Conservation (phyloP, 1,140 invertebrate genomes). For the Periplaneta americana region DNA sequence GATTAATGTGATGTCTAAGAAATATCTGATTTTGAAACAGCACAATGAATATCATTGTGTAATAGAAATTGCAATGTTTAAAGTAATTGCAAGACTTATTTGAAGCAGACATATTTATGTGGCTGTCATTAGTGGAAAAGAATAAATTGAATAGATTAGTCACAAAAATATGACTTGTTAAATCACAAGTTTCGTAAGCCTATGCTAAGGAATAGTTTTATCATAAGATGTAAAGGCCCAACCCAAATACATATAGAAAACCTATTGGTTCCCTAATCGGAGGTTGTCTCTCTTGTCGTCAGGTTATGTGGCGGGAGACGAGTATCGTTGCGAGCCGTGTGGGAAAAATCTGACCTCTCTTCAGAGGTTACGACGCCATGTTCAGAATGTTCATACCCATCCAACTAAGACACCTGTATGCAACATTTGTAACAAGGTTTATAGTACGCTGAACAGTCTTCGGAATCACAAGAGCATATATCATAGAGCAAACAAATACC, state of each 20-base stretch:
- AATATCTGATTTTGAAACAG: too few species aligned
- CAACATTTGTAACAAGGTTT: constrained; percentile 82
- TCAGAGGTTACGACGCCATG: constrained; percentile 77
- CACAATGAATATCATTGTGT: too few species aligned
- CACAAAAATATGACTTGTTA: not conserved
- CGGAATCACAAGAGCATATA: constrained; percentile 87
- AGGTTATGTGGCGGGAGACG: constrained; percentile 40
- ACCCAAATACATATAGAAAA: not conserved
- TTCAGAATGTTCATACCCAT: constrained; percentile 81
- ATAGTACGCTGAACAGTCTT: constrained; percentile 80
- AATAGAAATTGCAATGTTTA: not conserved
- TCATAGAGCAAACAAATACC: constrained; percentile 40
- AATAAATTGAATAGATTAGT: not conserved
- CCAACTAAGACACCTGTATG: constrained; percentile 79
- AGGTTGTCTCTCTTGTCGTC: constrained; percentile 18
- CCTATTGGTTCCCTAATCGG: constrained; percentile 11
- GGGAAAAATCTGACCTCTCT: constrained; percentile 80
- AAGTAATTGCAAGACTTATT: not conserved
- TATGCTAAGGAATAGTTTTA: too few species aligned
- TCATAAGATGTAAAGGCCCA: not conserved
- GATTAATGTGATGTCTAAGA: too few species aligned
- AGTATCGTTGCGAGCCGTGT: constrained; percentile 61
- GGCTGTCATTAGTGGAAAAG: not conserved
- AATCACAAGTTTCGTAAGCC: too few species aligned
- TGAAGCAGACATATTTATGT: not conserved